A percentile compares a stretch with the other conserved stretches of the same genome.
Evolutionary conservation across 2,113 vertebrate genomes (phyloP).

Genomic region (Myiopsitta monachus): DNA sequence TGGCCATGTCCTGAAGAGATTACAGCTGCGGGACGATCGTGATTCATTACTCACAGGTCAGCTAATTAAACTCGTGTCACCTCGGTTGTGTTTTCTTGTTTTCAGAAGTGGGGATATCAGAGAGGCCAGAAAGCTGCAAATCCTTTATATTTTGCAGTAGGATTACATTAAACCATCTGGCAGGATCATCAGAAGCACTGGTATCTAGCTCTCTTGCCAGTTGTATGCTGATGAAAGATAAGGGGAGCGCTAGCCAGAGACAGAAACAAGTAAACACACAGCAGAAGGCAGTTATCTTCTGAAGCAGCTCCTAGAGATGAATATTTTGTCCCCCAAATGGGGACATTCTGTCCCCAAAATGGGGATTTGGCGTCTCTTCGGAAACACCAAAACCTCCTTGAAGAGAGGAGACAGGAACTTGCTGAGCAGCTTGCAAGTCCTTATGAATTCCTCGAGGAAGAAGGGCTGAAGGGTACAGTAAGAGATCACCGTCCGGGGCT

Average conservation of each 20-base stretch:
- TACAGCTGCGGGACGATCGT: rapidly evolving
- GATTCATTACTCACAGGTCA: rapidly evolving
- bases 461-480: background rate
- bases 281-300: background rate
- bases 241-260: background rate
- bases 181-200: background rate
- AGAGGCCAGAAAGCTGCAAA: background rate
- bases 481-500: background rate
- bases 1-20: rapidly evolving
- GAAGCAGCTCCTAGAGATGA: rapidly evolving
- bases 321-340: too few species aligned
- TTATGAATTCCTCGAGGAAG: rapidly evolving
- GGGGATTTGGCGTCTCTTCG: too few species aligned
- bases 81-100: background rate
- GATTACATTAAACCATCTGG: background rate
- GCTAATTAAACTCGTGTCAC: background rate
- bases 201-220: rapidly evolving
- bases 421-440: rapidly evolving
- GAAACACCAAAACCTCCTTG: background rate
- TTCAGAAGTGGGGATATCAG: background rate
- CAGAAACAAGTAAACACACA: background rate
- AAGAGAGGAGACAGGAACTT: background rate
- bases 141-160: background rate
- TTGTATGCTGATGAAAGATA: background rate
- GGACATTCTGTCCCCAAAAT: background rate